Evolutionary conservation across 1,140 invertebrate genomes (phyloP), one percentile per base, ranked within the genome.

Genomic region (Nautilus pompilius): DNA sequence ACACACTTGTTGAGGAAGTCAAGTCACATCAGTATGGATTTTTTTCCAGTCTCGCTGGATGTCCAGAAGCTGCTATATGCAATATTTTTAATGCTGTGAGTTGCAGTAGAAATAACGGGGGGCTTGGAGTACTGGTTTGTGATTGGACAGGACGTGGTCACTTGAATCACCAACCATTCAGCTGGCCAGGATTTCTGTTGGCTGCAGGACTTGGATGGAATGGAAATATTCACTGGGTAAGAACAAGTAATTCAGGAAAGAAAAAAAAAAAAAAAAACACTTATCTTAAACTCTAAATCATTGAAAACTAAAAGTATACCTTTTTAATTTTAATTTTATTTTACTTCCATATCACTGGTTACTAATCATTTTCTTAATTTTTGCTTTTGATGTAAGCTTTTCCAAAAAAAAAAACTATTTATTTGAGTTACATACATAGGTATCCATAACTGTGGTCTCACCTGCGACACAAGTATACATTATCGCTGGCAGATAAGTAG

Each of bases 101-200:
- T 68, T 84, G 86, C 36, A 86, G 86, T 8, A 63, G 81, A 2
- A 82, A 84, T 22, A 84, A 87, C 54, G 83, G 85, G 56, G 86
- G 85, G 1, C 74, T 88, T 29, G 88, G 88, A 15, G 76, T 88
- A 34, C 79, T 89, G 5, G 82, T 89, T 3, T 88, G 88, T 60
- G 86, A 89, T 67, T 90, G 88, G 88, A 87, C 88, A 17, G 88
- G 87, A 36, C 85, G 84, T 66, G 87, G 87, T 72, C 87, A 88
- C 68, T 79, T 89, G 30, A 89, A 87, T 5, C 86, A 88, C 29
- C 84, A 87, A 65, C 81, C 86, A 22, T 89, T 90, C 72, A 85
- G 86, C 34, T 89, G 87, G 88, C 86, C 88, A n/a, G 88, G 87
- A 0, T 87, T 88, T 69, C 68, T 89, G 13, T 82, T 88, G 41